Evolutionary conservation across 2,797 vertebrate species (phyloP).

Genomic region (Thaleichthys pacificus): DNA sequence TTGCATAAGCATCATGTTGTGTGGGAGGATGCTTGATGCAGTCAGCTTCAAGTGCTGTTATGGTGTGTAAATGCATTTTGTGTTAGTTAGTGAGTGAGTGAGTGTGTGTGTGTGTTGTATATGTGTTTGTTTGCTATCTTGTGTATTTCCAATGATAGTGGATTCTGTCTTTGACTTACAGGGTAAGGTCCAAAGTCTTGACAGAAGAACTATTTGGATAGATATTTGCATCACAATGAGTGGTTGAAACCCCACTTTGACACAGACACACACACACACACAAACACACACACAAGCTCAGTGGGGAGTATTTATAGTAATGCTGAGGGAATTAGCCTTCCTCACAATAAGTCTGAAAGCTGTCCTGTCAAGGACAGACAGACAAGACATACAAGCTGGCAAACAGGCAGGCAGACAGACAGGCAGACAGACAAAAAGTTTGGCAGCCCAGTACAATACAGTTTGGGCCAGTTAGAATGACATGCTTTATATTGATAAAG

Average conservation of each 20-base stretch:
- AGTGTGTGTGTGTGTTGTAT: too few species aligned
- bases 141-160: too few species aligned
- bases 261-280: constrained; percentile 6
- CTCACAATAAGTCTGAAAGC: neutral
- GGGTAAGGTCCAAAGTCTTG: constrained; percentile 2
- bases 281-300: constrained; percentile 5
- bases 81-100: too few species aligned
- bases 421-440: neutral
- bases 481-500: neutral
- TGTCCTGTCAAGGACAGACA: neutral
- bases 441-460: constrained; percentile 8
- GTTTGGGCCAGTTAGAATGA: constrained; percentile 2
- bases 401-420: neutral
- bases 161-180: too few species aligned
- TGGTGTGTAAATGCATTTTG: too few species aligned
- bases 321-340: neutral
- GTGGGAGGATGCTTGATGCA: too few species aligned
- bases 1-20: too few species aligned
- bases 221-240: too few species aligned
- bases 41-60: too few species aligned
- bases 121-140: too few species aligned
- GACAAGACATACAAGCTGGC: neutral
- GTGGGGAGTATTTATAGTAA: neutral
- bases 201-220: too few species aligned
- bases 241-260: constrained; percentile 2